phyloP scores from a whole-genome alignment of 2,797 vertebrate species.

The Sparidentex hasta region DNA sequence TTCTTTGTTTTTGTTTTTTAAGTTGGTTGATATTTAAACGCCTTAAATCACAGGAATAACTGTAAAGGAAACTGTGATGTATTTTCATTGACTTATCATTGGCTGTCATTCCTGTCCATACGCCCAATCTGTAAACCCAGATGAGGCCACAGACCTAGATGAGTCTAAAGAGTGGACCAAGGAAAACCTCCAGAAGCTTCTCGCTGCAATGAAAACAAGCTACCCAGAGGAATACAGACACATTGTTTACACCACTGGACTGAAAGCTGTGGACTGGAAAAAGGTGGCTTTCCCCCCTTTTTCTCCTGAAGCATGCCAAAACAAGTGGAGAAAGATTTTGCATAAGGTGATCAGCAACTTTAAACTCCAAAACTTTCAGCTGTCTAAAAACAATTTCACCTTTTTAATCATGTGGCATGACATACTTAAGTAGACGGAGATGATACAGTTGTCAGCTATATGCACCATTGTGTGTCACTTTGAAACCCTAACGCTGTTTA shows the following conservation, averaged over 20 bases:
- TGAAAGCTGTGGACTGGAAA: conserved; percentile 89
- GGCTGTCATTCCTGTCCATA: neutral
- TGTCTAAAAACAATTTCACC: neutral
- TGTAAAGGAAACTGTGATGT: neutral
- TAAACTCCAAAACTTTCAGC: neutral
- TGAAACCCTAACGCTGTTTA: neutral
- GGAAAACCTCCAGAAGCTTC: conserved; percentile 86
- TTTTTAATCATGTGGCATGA: too few species aligned
- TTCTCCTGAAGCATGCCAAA: conserved; percentile 88
- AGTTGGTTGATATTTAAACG: neutral
- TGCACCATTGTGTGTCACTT: neutral
- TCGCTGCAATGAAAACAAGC: conserved; percentile 87
- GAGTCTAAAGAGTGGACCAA: conserved; percentile 84
- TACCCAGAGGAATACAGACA: conserved; percentile 78
- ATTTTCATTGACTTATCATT: neutral
- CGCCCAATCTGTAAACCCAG: neutral
- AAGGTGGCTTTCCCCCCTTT: conserved; percentile 91
- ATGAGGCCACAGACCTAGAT: too few species aligned
- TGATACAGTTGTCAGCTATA: neutral
- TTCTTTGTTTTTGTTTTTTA: neutral
- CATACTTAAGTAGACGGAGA: neutral
- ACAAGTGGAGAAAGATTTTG: conserved; percentile 89
- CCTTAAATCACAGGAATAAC: neutral
- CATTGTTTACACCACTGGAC: conserved; percentile 78
- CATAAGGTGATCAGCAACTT: conserved; percentile 81